These are phyloP conservation scores for Calypte anna DNA, from an alignment of 2,113 vertebrate species.

Conservation along the genomic window DNA sequence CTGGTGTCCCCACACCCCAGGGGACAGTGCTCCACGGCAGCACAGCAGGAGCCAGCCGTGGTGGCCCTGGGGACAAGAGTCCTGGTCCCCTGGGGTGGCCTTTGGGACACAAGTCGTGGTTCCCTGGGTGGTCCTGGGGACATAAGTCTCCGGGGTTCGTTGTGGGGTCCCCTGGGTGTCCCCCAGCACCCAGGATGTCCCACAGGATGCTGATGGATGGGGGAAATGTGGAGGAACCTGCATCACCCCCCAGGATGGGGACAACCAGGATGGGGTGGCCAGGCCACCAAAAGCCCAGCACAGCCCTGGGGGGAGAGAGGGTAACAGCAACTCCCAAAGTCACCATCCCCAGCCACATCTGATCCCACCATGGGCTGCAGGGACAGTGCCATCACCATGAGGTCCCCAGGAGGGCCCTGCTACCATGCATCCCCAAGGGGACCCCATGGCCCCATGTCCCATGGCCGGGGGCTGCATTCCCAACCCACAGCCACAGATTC, in stretches of 20 bases:
- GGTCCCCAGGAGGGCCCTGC: background rate
- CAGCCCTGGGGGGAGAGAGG: background rate
- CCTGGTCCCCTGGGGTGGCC: too few relatives aligned
- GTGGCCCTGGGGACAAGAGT: too few relatives aligned
- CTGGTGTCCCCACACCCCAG: background rate
- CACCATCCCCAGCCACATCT: fast-evolving
- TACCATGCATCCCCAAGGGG: background rate
- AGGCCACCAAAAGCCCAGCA: background rate
- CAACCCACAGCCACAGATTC: background rate
- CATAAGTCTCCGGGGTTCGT: background rate
- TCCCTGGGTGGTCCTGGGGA: background rate
- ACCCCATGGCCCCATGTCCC: background rate
- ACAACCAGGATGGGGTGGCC: fast-evolving
- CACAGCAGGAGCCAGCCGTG: background rate
- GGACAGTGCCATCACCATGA: fast-evolving
- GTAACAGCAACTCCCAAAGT: background rate
- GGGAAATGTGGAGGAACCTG: background rate
- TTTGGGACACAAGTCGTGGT: too few relatives aligned
- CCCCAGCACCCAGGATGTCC: background rate
- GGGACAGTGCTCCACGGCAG: background rate
- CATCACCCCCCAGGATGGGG: background rate
- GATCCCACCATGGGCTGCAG: background rate
- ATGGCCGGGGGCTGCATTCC: fast-evolving
- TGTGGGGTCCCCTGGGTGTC: background rate
- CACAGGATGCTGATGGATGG: background rate